Evolutionary conservation across 2,797 vertebrate genomes (phyloP).

Genomic region (Bufotes viridis): DNA sequence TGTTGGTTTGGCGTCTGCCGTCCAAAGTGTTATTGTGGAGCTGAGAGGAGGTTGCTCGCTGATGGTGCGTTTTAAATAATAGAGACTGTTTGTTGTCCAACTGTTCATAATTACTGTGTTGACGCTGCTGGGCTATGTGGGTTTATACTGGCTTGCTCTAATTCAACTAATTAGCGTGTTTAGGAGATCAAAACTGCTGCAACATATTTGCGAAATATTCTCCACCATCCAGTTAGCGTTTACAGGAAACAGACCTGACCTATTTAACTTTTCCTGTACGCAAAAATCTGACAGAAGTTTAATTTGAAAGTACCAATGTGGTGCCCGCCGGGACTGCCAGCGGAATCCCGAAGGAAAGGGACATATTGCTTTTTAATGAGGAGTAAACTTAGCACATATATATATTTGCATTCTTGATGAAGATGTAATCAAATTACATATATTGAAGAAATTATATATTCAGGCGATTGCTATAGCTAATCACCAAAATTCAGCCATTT

Average conservation of each 20-base stretch:
- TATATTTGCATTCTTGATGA: neutral
- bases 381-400: neutral
- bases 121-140: constrained; percentile 63
- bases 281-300: constrained; percentile 8
- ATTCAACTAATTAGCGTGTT: constrained; percentile 62
- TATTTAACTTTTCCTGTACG: constrained; percentile 34
- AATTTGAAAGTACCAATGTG: neutral
- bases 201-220: constrained; percentile 58
- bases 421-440: neutral
- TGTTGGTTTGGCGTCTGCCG: constrained; percentile 60
- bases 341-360: neutral
- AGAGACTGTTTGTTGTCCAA: constrained; percentile 63
- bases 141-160: constrained; percentile 61
- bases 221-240: constrained; percentile 21
- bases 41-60: constrained; percentile 51
- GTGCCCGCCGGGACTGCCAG: neutral
- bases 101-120: constrained; percentile 64
- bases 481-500: neutral
- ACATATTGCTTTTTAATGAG: constrained; percentile 23
- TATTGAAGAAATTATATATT: neutral
- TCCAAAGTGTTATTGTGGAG: constrained; percentile 61
- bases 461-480: neutral
- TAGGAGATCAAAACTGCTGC: constrained; percentile 60
- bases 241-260: constrained; percentile 47
- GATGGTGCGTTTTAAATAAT: constrained; percentile 62